Conservation (phyloP, 2,888 invertebrate species). For the Folsomia manolachei region DNA sequence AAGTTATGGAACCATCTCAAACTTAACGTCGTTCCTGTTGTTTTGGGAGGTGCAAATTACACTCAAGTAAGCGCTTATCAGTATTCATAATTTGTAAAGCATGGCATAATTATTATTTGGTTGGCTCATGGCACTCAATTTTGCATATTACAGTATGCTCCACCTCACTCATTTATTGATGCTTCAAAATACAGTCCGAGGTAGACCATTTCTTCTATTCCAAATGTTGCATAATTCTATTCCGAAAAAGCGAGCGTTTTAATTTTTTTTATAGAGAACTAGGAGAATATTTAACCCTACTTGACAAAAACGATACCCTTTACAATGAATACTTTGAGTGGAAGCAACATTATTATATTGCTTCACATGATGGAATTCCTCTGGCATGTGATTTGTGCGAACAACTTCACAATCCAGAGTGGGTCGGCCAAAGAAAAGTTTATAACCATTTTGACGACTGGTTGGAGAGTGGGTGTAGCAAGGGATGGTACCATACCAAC, state of each 20-base stretch:
- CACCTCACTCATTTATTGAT: conserved; percentile 46
- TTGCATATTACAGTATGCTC: conserved; percentile 40
- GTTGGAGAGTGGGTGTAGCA: conserved; percentile 41
- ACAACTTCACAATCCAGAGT: conserved; percentile 45
- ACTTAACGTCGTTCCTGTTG: conserved; percentile 48
- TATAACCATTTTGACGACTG: conserved; percentile 47
- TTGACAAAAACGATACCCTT: conserved; percentile 46
- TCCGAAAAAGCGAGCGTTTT: too few species aligned
- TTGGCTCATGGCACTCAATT: too few species aligned
- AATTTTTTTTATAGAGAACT: conserved; percentile 48
- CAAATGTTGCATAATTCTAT: too few species aligned
- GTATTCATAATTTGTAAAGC: background rate
- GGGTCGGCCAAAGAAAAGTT: conserved; percentile 43
- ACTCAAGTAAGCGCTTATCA: background rate
- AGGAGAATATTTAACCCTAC: conserved; percentile 44
- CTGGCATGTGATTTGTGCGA: conserved; percentile 48
- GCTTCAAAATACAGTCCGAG: too few species aligned
- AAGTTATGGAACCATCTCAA: conserved; percentile 56
- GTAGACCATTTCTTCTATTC: too few species aligned
- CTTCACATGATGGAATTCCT: conserved; percentile 45
- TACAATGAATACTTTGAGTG: conserved; percentile 50
- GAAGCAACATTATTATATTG: conserved; percentile 42
- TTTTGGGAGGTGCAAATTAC: conserved; percentile 49
- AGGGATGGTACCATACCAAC: conserved; percentile 33
- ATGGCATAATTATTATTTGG: too few species aligned